Evolutionary conservation across 2,888 invertebrate genomes (phyloP), one percentile per base, ranked within the genome.

Genomic region (Venustoraphidia nigricollis): DNA sequence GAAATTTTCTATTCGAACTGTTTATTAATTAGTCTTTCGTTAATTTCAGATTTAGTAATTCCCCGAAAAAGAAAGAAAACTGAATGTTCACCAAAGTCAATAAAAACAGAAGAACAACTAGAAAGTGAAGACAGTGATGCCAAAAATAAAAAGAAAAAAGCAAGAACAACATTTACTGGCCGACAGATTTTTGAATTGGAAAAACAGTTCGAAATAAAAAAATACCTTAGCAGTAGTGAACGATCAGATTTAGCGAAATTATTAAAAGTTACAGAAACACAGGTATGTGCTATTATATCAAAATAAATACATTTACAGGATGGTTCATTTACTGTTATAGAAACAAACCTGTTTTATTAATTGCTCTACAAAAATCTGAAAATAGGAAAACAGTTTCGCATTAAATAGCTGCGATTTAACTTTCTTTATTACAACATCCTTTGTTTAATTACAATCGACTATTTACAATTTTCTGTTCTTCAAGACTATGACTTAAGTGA

Each of bases 131-230:
- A 73, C 51, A 68, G 73, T 53, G 68, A 66, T 54, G 58, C 62
- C 50, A 72, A 75, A 56, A 67, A 71, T 53, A 80, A 81, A 60
- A 79, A 81, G 64, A 88, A 88, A 68, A 95, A 94, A 64, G 93
- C 94, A 1, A 70, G 94, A 52, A 93, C 94, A 27, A 94, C 94
- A 17, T 95, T 95, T 71, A 94, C 93, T 0, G 95, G 95, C 2
- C 69, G 93, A 45, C 94, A 94, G 73, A 94, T 94, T 65, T 95
- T 94, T 70, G 95, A 95, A 70, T 73, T 96, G 66, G 95, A 95
- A 71, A 89, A 92, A 63, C 85, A 94, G 68, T 95, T 95, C 63
- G 95, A 94, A 66, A 77, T 88, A 58, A 95, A 95, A 73, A 95
- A 95, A 70, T 95, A 95, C 69, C 76, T 95, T 53, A 93, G 92